Evolutionary conservation across 1,140 invertebrate genomes (phyloP).

Genomic region (Philopotamus ludificatus): DNA sequence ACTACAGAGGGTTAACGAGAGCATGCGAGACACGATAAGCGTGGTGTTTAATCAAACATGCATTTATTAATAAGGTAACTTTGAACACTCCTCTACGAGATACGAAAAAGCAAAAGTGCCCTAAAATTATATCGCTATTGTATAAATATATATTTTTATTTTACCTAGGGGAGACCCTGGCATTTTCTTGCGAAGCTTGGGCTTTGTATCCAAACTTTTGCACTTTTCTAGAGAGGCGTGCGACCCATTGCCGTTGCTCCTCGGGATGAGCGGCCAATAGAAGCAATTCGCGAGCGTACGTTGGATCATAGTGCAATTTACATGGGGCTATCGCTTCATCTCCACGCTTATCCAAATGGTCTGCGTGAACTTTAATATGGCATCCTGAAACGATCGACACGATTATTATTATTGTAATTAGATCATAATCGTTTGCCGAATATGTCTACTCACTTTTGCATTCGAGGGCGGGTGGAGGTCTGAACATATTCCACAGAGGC

Average conservation of each 20-base stretch:
- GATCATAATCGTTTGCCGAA: not conserved
- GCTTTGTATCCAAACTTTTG: slow-evolving; percentile 92
- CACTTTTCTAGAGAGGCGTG: slow-evolving; percentile 86
- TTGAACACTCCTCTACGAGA: too few relatives aligned
- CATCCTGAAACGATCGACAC: slow-evolving; percentile 76
- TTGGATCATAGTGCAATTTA: slow-evolving; percentile 92
- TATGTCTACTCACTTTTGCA: slow-evolving; percentile 76
- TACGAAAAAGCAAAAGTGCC: too few relatives aligned
- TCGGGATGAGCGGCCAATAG: slow-evolving; percentile 79
- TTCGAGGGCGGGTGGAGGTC: slow-evolving; percentile 93
- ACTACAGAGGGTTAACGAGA: too few relatives aligned
- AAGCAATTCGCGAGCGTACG: slow-evolving; percentile 87
- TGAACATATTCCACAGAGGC: slow-evolving; percentile 95
- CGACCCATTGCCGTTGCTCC: slow-evolving; percentile 92
- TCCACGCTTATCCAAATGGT: slow-evolving; percentile 78
- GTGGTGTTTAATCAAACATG: too few relatives aligned
- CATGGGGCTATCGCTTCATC: slow-evolving; percentile 83
- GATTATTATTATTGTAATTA: too few relatives aligned
- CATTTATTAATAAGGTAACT: not conserved
- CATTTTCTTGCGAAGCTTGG: slow-evolving; percentile 57
- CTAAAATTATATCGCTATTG: not conserved
- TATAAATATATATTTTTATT: not conserved
- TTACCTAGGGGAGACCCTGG: slow-evolving; percentile 52
- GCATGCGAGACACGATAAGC: too few relatives aligned
- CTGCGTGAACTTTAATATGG: slow-evolving; percentile 93